Conservation (phyloP, 2,113 vertebrate genomes). For the Myiagra hebetior region DNA sequence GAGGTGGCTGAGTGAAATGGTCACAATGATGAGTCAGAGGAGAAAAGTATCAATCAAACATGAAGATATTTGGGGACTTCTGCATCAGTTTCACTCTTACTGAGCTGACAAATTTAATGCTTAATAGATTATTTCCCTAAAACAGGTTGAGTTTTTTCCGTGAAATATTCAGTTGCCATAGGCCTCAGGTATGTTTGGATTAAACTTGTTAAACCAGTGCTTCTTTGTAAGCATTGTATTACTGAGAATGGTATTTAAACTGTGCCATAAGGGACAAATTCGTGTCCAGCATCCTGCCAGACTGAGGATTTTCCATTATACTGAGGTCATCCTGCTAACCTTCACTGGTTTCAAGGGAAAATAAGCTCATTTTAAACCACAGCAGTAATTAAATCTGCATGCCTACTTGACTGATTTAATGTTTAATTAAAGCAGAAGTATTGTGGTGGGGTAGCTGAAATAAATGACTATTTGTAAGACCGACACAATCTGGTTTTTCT, state of each 20-base stretch:
- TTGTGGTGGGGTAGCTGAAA: not conserved
- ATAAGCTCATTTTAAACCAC: not conserved
- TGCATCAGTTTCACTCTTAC: not conserved
- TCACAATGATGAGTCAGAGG: not conserved
- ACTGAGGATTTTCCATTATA: constrained; percentile 5
- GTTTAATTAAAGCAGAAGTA: constrained; percentile 36
- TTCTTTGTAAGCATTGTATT: not conserved
- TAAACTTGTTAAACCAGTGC: not conserved
- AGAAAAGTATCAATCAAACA: not conserved
- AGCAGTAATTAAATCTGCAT: constrained; percentile 32
- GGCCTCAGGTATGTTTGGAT: not conserved
- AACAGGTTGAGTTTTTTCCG: not conserved
- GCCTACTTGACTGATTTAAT: constrained; percentile 12
- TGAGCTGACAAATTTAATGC: not conserved
- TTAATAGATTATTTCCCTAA: not conserved
- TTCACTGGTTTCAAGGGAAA: constrained; percentile 35
- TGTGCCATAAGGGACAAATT: not conserved
- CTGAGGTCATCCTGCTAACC: constrained; percentile 5
- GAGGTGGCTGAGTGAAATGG: not conserved
- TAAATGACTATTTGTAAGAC: not conserved
- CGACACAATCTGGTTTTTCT: not conserved
- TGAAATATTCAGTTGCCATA: not conserved
- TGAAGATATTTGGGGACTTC: not conserved
- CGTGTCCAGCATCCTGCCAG: not conserved
- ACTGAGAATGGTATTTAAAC: not conserved